phyloP scores from a whole-genome alignment of 1,140 invertebrate species.

The Wiebesia pumilae region DNA sequence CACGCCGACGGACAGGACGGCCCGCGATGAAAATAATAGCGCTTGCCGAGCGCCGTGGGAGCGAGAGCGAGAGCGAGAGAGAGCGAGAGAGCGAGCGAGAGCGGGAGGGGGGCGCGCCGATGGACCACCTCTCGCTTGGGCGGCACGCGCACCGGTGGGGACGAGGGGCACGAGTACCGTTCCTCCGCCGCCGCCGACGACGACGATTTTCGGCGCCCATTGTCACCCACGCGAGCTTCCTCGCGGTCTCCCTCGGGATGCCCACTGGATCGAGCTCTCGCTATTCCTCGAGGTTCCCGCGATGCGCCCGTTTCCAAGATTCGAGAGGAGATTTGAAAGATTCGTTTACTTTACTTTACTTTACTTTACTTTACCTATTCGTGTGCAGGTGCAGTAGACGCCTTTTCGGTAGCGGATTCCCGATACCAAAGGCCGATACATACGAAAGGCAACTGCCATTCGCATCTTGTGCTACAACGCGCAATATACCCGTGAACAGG shows the following conservation, averaged over 20 bases:
- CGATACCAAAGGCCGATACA: too few species aligned
- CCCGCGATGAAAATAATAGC: slow-evolving; percentile 29
- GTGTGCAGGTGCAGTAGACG: too few species aligned
- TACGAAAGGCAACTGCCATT: too few species aligned
- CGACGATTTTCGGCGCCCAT: neutral
- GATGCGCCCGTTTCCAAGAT: too few species aligned
- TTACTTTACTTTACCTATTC: too few species aligned
- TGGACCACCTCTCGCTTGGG: slow-evolving; percentile 46
- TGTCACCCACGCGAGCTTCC: neutral
- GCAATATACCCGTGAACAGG: too few species aligned
- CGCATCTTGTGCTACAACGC: too few species aligned
- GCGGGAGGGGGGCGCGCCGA: slow-evolving; percentile 41
- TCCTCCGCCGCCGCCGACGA: neutral
- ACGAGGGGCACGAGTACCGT: neutral
- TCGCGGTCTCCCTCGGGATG: neutral
- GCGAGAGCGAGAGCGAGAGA: neutral
- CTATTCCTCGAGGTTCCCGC: too few species aligned
- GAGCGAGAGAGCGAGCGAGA: slow-evolving; percentile 15
- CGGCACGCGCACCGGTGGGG: slow-evolving; percentile 15
- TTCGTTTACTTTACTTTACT: too few species aligned
- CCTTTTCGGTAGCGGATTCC: too few species aligned
- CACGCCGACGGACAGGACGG: slow-evolving; percentile 5
- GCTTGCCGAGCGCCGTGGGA: neutral
- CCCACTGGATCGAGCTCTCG: too few species aligned
- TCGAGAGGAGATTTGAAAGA: too few species aligned